These are phyloP conservation scores for Antennarius maculatus DNA, from an alignment of 2,797 vertebrate genomes.

Conservation along the genomic window DNA sequence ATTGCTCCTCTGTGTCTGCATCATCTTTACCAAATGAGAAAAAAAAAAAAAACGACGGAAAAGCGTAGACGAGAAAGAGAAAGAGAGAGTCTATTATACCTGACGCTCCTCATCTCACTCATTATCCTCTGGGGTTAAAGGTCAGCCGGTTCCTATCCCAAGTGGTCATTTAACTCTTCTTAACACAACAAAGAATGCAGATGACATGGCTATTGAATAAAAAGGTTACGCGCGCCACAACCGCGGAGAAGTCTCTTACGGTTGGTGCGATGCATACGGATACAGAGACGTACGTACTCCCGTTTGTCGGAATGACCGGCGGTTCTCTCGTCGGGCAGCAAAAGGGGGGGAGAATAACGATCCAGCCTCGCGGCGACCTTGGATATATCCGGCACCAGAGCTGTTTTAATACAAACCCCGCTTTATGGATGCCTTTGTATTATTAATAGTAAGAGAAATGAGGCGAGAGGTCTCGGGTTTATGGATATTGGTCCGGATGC, in stretches of 20 bases:
- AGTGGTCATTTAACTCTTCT: conserved; percentile 83
- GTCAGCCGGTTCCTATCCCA: conserved; percentile 70
- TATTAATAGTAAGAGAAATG: conserved; percentile 80
- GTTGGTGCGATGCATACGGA: conserved; percentile 64
- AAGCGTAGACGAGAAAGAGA: conserved; percentile 35
- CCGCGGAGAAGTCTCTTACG: conserved; percentile 56
- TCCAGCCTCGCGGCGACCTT: conserved; percentile 77
- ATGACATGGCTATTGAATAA: conserved; percentile 78
- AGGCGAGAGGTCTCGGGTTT: conserved; percentile 67
- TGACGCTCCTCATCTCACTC: conserved; percentile 75
- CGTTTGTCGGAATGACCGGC: conserved; percentile 44
- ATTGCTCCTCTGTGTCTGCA: conserved; percentile 73
- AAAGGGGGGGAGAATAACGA: conserved; percentile 59
- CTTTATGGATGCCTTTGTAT: conserved; percentile 78
- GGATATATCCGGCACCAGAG: conserved; percentile 62
- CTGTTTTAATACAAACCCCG: conserved; percentile 74
- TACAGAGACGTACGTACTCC: conserved; percentile 29
- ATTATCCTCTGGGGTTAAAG: conserved; percentile 80
- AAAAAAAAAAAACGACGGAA: background rate
- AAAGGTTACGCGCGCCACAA: conserved; percentile 73
- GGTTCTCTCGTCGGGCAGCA: conserved; percentile 30
- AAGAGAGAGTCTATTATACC: conserved; percentile 70
- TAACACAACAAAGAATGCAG: conserved; percentile 80
- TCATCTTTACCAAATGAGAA: conserved; percentile 63
- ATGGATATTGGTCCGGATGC: conserved; percentile 46